Evolutionary conservation across 2,113 vertebrate species (phyloP).

Genomic region (Pterocles gutturalis): DNA sequence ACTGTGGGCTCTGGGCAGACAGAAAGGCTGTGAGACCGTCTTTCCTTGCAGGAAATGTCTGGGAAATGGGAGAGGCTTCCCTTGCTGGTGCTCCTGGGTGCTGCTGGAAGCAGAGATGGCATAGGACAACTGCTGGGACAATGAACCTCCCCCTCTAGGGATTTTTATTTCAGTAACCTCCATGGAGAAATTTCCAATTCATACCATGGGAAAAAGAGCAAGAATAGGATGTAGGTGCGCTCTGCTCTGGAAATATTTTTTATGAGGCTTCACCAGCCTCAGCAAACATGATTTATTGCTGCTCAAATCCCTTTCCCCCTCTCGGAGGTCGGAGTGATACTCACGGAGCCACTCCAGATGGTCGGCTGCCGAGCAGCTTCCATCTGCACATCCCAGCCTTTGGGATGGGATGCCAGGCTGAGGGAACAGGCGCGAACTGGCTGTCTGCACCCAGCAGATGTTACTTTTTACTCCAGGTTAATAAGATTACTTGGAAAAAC

Average conservation of each 20-base stretch:
- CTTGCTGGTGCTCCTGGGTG: neutral
- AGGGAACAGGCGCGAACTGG: rapidly evolving
- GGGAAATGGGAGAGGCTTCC: neutral
- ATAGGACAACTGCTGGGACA: neutral
- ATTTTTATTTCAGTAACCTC: neutral
- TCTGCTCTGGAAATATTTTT: neutral
- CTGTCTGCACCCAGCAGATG: neutral
- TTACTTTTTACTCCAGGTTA: neutral
- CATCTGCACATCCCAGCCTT: rapidly evolving
- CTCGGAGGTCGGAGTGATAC: neutral
- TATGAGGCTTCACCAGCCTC: neutral
- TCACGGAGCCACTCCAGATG: neutral
- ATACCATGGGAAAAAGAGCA: rapidly evolving
- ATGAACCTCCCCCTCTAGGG: neutral
- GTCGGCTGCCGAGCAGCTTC: neutral
- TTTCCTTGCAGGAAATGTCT: neutral
- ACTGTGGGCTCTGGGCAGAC: neutral
- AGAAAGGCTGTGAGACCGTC: neutral
- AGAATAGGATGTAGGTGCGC: rapidly evolving
- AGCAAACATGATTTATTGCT: neutral
- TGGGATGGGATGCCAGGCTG: neutral
- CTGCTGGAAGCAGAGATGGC: neutral
- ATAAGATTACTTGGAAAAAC: neutral
- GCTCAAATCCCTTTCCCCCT: neutral
- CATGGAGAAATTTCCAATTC: neutral